Evolutionary conservation across 2,888 invertebrate genomes (phyloP), one percentile per base, ranked within the genome.

Genomic region (Callosobruchus maculatus): DNA sequence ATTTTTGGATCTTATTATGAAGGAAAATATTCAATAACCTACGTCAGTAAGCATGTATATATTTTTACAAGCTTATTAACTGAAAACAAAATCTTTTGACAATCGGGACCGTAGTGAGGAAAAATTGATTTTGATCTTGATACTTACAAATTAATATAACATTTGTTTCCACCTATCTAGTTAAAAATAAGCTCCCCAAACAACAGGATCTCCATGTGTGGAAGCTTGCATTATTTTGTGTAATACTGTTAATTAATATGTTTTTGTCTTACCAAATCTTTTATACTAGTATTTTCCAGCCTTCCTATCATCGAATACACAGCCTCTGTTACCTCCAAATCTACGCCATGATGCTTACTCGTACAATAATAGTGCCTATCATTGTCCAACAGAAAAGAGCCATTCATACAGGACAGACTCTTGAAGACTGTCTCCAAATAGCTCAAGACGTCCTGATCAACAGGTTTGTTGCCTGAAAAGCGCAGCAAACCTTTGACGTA

Each of bases 361-460:
- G 93, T 93, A 85, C 96, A 97, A 73, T 93, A 92, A 83, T 91
- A 94, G 85, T 96, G 96, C 18, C 88, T 89, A 77, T 93, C 92
- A 80, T 93, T 89, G 0, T 88, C 81, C 69, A 90, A 76, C 73
- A 97, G 88, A 87, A 97, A 98, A 0, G 98, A 98, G 3, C 91
- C 95, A 87, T 98, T 98, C 67, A 97, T 85, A 85, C 97, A 97
- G 0, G 95, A 91, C 74, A 94, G 88, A 80, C 95, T 97, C 77
- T 93, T 93, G 85, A 98, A 97, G 20, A 94, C 93, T 9, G 92
- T 93, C 86, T 97, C 96, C 77, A 98, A 86, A 81, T 94, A 93
- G 67, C 89, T 88, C 81, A 93, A 83, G 9, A 92, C 82, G 76
- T 91, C 88, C 91, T 94, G 89, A 87, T 95, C 94, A 72, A 96